phyloP scores from a whole-genome alignment of 2,113 vertebrate genomes.

The Phalacrocorax brasilianus region DNA sequence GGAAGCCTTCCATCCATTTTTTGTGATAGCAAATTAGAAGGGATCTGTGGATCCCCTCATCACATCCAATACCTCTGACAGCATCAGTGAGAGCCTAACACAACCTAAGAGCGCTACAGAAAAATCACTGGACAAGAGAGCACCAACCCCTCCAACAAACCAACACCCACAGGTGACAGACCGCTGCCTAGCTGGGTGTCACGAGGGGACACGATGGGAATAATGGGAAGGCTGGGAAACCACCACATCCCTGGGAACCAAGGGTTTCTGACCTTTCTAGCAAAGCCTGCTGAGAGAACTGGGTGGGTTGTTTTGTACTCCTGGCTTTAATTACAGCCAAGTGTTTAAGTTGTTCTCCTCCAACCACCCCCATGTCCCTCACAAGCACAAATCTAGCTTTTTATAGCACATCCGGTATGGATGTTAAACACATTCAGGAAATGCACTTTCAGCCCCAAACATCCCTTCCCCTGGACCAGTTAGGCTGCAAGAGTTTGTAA shows the following conservation, averaged over 20 bases:
- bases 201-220: neutral
- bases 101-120: neutral
- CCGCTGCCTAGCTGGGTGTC: neutral
- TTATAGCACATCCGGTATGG: slow-evolving; percentile 68
- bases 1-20: neutral
- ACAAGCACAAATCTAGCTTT: slow-evolving; percentile 64
- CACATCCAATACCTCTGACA: neutral
- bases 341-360: slow-evolving; percentile 59
- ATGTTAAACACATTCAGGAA: slow-evolving; percentile 73
- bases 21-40: neutral
- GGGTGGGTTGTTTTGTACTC: slow-evolving; percentile 28
- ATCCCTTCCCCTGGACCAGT: slow-evolving; percentile 52
- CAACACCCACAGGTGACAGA: neutral
- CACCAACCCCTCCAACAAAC: neutral
- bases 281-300: slow-evolving; percentile 13
- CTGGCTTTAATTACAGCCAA: slow-evolving; percentile 66
- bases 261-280: slow-evolving; percentile 23
- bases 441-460: slow-evolving; percentile 73
- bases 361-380: slow-evolving; percentile 20
- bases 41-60: neutral
- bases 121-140: neutral
- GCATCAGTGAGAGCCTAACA: neutral
- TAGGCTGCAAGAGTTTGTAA: slow-evolving; percentile 24
- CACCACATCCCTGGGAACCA: slow-evolving; percentile 4
- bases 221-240: neutral